phyloP scores from a whole-genome alignment of 2,113 vertebrate species.

The Ascaphus truei region DNA sequence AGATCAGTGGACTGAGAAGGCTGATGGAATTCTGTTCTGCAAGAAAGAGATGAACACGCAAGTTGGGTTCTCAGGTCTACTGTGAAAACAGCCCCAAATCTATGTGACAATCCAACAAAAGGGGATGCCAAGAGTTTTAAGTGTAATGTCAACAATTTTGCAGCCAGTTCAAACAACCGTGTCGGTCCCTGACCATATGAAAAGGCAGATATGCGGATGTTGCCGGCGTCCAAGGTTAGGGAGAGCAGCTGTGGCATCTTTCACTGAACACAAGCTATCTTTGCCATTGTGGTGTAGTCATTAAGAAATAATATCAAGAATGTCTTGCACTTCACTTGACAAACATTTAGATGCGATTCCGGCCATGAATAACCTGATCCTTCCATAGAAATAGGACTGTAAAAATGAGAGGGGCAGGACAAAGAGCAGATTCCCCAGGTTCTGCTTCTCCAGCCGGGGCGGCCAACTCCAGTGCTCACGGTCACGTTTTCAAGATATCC shows the following conservation, averaged over 20 bases:
- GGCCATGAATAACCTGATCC: neutral
- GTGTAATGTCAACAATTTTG: constrained; percentile 53
- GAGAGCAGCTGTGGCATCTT: constrained; percentile 7
- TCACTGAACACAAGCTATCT: neutral
- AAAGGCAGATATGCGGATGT: constrained; percentile 42
- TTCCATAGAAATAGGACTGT: neutral
- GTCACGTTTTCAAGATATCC: too few species aligned
- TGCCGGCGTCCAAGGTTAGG: neutral
- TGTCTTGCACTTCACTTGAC: neutral
- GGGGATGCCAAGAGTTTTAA: constrained; percentile 50
- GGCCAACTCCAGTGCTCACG: too few species aligned
- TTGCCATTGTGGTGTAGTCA: constrained; percentile 2
- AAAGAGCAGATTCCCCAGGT: constrained; percentile 13
- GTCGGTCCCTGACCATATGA: constrained; percentile 40
- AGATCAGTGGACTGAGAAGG: too few species aligned
- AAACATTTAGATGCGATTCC: neutral
- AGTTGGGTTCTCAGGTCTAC: constrained; percentile 51
- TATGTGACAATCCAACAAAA: constrained; percentile 67
- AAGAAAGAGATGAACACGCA: constrained; percentile 52
- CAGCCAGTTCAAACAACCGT: constrained; percentile 60
- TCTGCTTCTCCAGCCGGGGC: too few species aligned
- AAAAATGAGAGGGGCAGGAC: neutral
- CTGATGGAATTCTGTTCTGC: too few species aligned
- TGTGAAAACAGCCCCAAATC: constrained; percentile 61
- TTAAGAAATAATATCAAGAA: neutral